Evolutionary conservation across 2,797 vertebrate genomes (phyloP).

Genomic region (Eulemur coronatus): DNA sequence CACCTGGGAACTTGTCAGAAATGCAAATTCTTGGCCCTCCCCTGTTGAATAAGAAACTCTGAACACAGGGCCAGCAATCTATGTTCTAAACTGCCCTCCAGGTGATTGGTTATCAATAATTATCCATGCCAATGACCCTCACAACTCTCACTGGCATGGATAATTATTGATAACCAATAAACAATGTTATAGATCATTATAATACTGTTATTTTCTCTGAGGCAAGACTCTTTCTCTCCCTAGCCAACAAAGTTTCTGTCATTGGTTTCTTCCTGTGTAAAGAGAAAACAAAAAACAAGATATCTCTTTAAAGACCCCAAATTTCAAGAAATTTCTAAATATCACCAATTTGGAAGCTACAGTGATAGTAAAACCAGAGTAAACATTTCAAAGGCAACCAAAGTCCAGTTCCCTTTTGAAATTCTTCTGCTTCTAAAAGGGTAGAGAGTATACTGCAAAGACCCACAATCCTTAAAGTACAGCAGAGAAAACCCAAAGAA

Average conservation of each 20-base stretch:
- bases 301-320: neutral
- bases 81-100: neutral
- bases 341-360: neutral
- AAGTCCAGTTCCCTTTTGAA: neutral
- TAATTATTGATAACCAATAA: neutral
- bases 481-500: slow-evolving; percentile 20
- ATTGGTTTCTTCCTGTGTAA: neutral
- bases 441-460: neutral
- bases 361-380: neutral
- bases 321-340: slow-evolving; percentile 46
- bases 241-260: neutral
- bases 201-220: neutral
- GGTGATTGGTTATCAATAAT: neutral
- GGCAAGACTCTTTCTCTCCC: neutral
- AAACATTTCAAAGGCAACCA: slow-evolving; percentile 39
- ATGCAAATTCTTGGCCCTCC: neutral
- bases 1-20: neutral
- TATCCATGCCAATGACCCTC: no score
- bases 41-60: neutral
- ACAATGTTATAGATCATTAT: neutral
- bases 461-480: neutral
- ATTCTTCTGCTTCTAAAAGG: slow-evolving; percentile 29
- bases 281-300: neutral
- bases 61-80: neutral
- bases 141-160: no score